Conservation (phyloP, 2,113 vertebrate species). For the Platichthys flesus region DNA sequence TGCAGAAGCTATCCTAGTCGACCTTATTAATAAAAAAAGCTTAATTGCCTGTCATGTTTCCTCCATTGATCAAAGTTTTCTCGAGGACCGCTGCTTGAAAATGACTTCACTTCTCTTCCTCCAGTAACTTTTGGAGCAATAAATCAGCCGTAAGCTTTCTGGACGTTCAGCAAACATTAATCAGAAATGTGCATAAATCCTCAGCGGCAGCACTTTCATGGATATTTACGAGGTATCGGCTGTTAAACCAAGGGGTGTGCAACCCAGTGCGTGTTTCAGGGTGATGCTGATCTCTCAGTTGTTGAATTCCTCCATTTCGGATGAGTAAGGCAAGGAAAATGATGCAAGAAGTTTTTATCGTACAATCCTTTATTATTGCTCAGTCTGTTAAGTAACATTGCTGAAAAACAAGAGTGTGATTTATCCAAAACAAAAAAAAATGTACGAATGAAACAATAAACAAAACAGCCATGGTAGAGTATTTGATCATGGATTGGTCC, state of each 20-base stretch:
- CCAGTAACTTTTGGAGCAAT: not conserved
- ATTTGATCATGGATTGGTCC: constrained; percentile 19
- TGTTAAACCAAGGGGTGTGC: not conserved
- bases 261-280: not conserved
- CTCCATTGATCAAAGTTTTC: not conserved
- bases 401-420: not conserved
- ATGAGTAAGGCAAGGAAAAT: not conserved
- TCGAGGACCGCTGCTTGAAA: not conserved
- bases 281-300: not conserved
- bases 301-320: too few relatives aligned
- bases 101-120: not conserved
- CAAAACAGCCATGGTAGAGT: not conserved
- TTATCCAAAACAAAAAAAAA: constrained; percentile 5
- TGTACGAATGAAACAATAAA: constrained; percentile 8
- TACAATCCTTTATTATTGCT: constrained; percentile 35
- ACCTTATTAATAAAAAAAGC: constrained; percentile 58
- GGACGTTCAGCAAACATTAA: not conserved
- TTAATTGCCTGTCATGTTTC: constrained; percentile 9
- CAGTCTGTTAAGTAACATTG: constrained; percentile 3
- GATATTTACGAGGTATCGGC: not conserved
- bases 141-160: not conserved
- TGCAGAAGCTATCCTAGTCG: constrained; percentile 30
- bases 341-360: not conserved
- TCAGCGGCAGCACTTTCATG: not conserved
- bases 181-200: constrained; percentile 8